A percentile compares a stretch with the other conserved stretches of the same genome.
Conservation (phyloP, 2,113 vertebrate genomes). For the Paralichthys olivaceus region DNA sequence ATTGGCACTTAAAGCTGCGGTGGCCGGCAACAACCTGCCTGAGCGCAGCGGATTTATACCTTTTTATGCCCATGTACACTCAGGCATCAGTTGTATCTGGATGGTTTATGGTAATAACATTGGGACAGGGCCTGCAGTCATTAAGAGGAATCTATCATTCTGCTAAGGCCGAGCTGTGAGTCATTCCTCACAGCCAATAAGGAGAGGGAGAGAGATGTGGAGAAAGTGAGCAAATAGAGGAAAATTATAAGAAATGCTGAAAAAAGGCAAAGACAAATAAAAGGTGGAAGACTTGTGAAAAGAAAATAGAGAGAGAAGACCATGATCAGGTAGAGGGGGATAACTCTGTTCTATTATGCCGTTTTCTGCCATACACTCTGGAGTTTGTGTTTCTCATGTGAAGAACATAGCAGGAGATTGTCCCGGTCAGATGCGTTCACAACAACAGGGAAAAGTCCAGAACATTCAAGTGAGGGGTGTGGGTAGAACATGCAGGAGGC, state of each 20-base stretch:
- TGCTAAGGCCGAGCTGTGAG: conserved; percentile 53
- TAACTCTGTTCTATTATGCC: too few relatives aligned
- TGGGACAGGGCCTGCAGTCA: conserved; percentile 49
- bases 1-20: conserved; percentile 60
- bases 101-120: conserved; percentile 72
- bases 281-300: too few relatives aligned
- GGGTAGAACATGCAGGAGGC: too few relatives aligned
- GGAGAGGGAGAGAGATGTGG: not conserved
- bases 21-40: conserved; percentile 41
- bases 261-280: not conserved
- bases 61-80: conserved; percentile 67
- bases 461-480: too few relatives aligned
- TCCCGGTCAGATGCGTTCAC: too few relatives aligned
- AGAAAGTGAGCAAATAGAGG: conserved; percentile 4
- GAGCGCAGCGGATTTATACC: conserved; percentile 45
- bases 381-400: too few relatives aligned
- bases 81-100: conserved; percentile 58
- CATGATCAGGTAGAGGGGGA: too few relatives aligned
- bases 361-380: too few relatives aligned
- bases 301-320: not conserved
- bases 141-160: conserved; percentile 71
- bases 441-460: not conserved
- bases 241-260: conserved; percentile 20
- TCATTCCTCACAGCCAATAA: conserved; percentile 59
- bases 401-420: too few relatives aligned